phyloP scores from a whole-genome alignment of 2,888 invertebrate species.

The Vannuccia rotundouncinata region DNA sequence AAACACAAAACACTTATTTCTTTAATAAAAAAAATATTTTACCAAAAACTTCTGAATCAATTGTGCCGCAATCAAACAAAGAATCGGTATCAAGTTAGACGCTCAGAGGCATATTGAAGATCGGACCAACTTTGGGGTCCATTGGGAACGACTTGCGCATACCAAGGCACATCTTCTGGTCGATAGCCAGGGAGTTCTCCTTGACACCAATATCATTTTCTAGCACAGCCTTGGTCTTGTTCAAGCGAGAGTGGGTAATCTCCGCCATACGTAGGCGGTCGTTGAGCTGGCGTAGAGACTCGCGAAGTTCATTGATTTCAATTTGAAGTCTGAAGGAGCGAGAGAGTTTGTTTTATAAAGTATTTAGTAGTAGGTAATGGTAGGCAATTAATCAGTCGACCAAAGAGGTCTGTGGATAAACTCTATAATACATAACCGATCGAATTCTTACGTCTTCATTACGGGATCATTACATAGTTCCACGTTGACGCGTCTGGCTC shows the following conservation, averaged over 20 bases:
- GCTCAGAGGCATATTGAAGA: constrained; percentile 53
- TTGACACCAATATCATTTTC: constrained; percentile 79
- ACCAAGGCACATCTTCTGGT: constrained; percentile 85
- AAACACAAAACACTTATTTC: no score
- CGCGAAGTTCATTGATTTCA: constrained; percentile 77
- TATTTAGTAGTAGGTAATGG: no score
- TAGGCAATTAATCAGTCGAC: no score
- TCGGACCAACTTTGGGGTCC: constrained; percentile 55
- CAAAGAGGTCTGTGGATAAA: no score
- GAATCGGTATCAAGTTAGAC: no score
- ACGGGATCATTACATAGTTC: constrained; percentile 81
- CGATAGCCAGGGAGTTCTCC: constrained; percentile 79
- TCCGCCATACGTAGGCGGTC: constrained; percentile 66
- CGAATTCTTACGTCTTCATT: constrained; percentile 64
- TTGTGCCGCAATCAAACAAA: no score
- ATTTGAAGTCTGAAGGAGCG: constrained; percentile 66
- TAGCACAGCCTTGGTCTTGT: constrained; percentile 73
- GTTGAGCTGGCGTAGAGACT: constrained; percentile 72
- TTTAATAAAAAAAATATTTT: no score
- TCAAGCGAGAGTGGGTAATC: constrained; percentile 59
- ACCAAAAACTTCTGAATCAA: no score
- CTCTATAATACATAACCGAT: no score
- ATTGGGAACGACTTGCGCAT: constrained; percentile 79
- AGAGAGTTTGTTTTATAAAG: no score
- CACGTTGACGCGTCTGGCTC: constrained; percentile 79